Evolutionary conservation across 2,888 invertebrate genomes (phyloP).

Genomic region (Drosophila vallismaia): DNA sequence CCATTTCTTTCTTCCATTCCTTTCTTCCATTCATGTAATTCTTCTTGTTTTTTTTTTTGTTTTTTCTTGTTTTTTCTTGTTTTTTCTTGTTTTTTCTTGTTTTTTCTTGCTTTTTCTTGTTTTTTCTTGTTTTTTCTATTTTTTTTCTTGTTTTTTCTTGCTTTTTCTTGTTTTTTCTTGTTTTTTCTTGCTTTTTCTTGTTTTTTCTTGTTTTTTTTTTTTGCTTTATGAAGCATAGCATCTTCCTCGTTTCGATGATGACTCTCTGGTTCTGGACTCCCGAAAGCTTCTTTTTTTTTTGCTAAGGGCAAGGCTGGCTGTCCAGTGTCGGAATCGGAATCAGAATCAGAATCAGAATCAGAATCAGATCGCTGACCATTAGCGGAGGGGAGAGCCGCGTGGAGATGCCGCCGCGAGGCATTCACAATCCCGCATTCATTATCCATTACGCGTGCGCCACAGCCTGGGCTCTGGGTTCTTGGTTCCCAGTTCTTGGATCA

Average conservation of each 20-base stretch:
- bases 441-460: conserved; percentile 65
- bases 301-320: conserved; percentile 69
- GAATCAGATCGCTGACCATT: conserved; percentile 42
- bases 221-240: conserved; percentile 79
- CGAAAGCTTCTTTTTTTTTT: conserved; percentile 16
- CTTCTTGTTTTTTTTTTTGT: no score
- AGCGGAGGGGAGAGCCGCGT: conserved; percentile 4
- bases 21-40: conserved; percentile 32
- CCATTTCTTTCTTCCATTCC: no score
- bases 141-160: conserved; percentile 14
- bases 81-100: no score
- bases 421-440: conserved; percentile 75
- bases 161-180: neutral
- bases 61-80: neutral
- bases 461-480: conserved; percentile 17
- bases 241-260: conserved; percentile 20
- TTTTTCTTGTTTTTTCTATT: conserved; percentile 23
- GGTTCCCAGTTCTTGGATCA: conserved; percentile 9
- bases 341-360: conserved; percentile 31
- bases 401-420: conserved; percentile 59
- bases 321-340: conserved; percentile 17
- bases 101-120: conserved; percentile 61
- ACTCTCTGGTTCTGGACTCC: no score
- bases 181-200: no score
- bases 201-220: conserved; percentile 12